Conservation (phyloP, 2,888 invertebrate species). For the Pteria penguin region DNA sequence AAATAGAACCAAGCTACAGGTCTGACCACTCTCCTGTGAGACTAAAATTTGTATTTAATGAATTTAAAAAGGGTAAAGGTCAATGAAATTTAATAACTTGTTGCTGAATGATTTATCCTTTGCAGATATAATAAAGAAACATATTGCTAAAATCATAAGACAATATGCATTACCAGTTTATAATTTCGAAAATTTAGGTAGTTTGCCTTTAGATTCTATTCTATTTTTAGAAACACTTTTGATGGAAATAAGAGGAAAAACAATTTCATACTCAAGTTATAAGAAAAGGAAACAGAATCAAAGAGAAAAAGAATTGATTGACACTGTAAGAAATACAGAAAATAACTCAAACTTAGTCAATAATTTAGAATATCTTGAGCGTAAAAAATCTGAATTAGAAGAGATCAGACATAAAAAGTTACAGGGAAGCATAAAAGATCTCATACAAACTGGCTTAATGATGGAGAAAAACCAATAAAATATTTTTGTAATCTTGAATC, state of each 20-base stretch:
- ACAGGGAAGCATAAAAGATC: neutral
- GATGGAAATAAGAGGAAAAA: slow-evolving; percentile 17
- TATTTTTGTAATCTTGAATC: slow-evolving; percentile 4
- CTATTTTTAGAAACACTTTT: slow-evolving; percentile 29
- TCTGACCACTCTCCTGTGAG: slow-evolving; percentile 18
- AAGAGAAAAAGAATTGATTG: neutral
- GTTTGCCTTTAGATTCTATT: slow-evolving; percentile 6
- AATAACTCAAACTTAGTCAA: neutral
- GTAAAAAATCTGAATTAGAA: neutral
- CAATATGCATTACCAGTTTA: slow-evolving; percentile 31
- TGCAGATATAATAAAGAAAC: slow-evolving; percentile 11
- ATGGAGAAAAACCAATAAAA: neutral
- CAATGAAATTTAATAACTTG: slow-evolving; percentile 22
- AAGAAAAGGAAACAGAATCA: neutral
- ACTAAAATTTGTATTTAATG: slow-evolving; percentile 11
- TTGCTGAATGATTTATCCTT: neutral
- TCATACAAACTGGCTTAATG: neutral
- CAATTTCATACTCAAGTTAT: slow-evolving; percentile 6
- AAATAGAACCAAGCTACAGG: slow-evolving; percentile 17
- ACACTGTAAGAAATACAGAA: neutral
- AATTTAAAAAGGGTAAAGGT: slow-evolving; percentile 10
- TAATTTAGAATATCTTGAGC: neutral
- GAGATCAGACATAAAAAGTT: neutral
- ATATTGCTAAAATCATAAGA: slow-evolving; percentile 5
- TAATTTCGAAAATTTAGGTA: slow-evolving; percentile 8